Evolutionary conservation across 1,140 invertebrate species (phyloP), one percentile per base, ranked within the genome.

Genomic region (Nomia melanderi): DNA sequence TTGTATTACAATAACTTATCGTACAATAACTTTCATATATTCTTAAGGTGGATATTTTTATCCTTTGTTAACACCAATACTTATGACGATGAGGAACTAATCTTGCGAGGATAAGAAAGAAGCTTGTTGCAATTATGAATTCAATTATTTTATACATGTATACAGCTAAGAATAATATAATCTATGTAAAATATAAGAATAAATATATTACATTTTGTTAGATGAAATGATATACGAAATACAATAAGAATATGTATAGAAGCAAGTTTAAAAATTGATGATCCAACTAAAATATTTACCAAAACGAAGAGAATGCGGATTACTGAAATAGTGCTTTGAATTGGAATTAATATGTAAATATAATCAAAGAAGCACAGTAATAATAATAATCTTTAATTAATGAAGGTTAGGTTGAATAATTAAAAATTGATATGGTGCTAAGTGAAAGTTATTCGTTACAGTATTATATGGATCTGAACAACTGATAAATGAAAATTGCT

Each of bases 391-490:
- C 4, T 60, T 71, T 62, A 14, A 31, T 71, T 62, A 14, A 31
- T 53, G 57, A 50, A 31, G 33, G 53, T 47, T 70, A 77, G 66
- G 25, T 71, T 53, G 56, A 64, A 44, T 25, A 66, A 77, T 56
- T 23, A 23, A 33, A 41, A 29, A 64, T 27, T 64, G n/a, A 80
- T 63, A 75, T 77, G 57, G 54, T 62, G 53, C 67, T 76, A 71
- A 75, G 69, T 54, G 29, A 81, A 63, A 64, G 53, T 81, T 78
- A 41, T 77, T 69, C 60, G n/a, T 83, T 76, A 76, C 66, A 72
- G 60, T 80, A 83, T 83, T 71, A 67, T 76, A 65, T 56, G 54
- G 57, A 59, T 53, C 63, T 74, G 31, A 77, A 65, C 69, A 67
- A 80, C 66, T 67, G 64, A 84, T 77, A 72, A 83, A 66, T 54